A percentile compares a stretch with the other conserved stretches of the same genome.
These are phyloP conservation scores for Menidia menidia DNA, from an alignment of 2,797 vertebrate genomes.

Conservation along the genomic window DNA sequence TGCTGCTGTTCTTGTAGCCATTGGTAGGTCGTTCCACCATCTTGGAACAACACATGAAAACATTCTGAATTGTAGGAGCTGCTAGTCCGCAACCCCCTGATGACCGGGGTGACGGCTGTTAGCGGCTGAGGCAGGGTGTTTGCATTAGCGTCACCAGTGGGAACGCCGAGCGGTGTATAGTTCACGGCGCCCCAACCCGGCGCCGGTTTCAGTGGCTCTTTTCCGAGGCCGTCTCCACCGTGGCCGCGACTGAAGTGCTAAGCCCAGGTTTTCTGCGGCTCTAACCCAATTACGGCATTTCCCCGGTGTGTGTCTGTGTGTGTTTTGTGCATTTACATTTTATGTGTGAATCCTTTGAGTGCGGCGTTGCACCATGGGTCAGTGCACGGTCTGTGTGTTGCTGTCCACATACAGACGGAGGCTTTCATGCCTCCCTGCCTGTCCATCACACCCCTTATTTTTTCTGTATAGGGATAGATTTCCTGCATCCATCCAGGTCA, in stretches of 20 bases:
- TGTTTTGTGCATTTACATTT: background rate
- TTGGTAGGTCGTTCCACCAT: too few species aligned
- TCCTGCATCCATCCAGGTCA: background rate
- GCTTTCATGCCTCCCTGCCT: background rate
- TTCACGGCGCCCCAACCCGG: slow-evolving; percentile 48
- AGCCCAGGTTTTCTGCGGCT: slow-evolving; percentile 45
- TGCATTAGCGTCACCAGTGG: slow-evolving; percentile 17
- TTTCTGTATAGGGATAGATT: background rate
- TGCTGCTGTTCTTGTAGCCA: too few species aligned
- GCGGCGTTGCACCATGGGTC: slow-evolving; percentile 16
- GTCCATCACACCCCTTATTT: slow-evolving; percentile 3
- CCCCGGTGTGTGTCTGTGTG: slow-evolving; percentile 2
- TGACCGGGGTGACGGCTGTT: too few species aligned
- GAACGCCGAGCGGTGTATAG: slow-evolving; percentile 21
- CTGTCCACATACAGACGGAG: slow-evolving; percentile 1
- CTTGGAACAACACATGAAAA: too few species aligned
- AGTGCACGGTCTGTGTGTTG: slow-evolving; percentile 9
- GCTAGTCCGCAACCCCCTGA: slow-evolving; percentile 1
- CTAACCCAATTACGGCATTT: slow-evolving; percentile 41
- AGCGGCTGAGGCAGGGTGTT: background rate
- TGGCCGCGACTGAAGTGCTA: slow-evolving; percentile 55
- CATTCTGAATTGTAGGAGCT: background rate
- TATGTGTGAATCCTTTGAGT: slow-evolving; percentile 13
- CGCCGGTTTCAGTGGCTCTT: background rate
- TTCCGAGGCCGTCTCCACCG: background rate